phyloP scores from a whole-genome alignment of 2,113 vertebrate species.

The Leucosticte australis region DNA sequence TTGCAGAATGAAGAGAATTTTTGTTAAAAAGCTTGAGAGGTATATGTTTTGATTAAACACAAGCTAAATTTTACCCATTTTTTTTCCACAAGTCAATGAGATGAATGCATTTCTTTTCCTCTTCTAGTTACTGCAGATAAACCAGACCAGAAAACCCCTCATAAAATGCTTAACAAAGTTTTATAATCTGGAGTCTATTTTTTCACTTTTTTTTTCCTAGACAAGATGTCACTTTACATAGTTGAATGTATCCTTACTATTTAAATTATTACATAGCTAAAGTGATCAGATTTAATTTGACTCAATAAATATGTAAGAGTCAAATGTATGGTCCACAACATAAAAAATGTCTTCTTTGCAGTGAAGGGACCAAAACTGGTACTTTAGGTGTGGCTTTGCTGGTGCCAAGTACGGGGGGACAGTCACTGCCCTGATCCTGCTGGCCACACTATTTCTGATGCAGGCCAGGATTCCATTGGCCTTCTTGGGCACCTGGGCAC shows the following conservation, averaged over 20 bases:
- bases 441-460: neutral
- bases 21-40: neutral
- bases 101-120: neutral
- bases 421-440: neutral
- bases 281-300: slow-evolving; percentile 1
- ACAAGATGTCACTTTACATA: neutral
- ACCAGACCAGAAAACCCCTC: neutral
- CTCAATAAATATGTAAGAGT: neutral
- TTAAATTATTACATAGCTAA: neutral
- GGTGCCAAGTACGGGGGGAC: neutral
- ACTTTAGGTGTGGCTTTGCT: neutral
- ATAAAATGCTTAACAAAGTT: neutral
- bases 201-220: slow-evolving; percentile 4
- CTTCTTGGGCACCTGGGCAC: neutral
- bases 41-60: neutral
- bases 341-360: neutral
- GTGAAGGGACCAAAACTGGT: neutral
- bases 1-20: neutral
- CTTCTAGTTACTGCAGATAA: neutral
- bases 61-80: neutral
- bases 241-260: neutral
- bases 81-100: neutral
- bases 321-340: neutral
- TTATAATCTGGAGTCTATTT: neutral
- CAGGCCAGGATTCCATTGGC: neutral